Evolutionary conservation across 1,140 invertebrate genomes (phyloP), one percentile per base, ranked within the genome.

Genomic region (Sipha flava): DNA sequence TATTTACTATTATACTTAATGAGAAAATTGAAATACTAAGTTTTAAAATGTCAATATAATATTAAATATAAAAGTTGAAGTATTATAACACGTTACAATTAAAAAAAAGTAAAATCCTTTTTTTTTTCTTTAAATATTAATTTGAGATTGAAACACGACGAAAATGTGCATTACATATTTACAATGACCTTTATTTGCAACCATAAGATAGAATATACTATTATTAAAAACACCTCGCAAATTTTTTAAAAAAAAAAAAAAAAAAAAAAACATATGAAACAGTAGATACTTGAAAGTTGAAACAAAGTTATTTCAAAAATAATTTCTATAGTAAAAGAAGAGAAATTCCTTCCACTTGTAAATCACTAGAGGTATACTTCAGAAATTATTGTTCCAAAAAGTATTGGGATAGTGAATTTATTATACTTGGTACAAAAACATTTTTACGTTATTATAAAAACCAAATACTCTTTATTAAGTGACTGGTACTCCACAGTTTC

Each of bases 321-420:
- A 23, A 75, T 49, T 73, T 54, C n/a, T 23, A 34, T 37, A 16
- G 21, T 37, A 52, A 26, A 75, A 5, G 23, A 70, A 18, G 43
- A 10, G 1, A 23, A 37, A 52, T 54, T 34, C 47, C 49, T 52
- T 75, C 47, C 31, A 49, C 70, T 75, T 75, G 21, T 49, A n/a
- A 54, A 37, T 9, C 31, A 54, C 47, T 43, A 54, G 31, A 75
- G n/a, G 45, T 54, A 29, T 54, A 75, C 70, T 75, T 54, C 21
- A 75, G n/a, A 75, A 75, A 34, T 54, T 31, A 37, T 75, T 75
- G 70, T 54, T 75, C 70, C n/a, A 54, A 49, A 66, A 75, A 75
- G 70, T 75, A 47, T 75, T 37, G 21, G 16, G 31, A 37, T 75
- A n/a, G 47, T 49, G 9, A 75, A 75, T 54, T 75, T 54, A 75